phyloP scores from a whole-genome alignment of 2,113 vertebrate genomes.

The Cyanoramphus novaezelandiae region DNA sequence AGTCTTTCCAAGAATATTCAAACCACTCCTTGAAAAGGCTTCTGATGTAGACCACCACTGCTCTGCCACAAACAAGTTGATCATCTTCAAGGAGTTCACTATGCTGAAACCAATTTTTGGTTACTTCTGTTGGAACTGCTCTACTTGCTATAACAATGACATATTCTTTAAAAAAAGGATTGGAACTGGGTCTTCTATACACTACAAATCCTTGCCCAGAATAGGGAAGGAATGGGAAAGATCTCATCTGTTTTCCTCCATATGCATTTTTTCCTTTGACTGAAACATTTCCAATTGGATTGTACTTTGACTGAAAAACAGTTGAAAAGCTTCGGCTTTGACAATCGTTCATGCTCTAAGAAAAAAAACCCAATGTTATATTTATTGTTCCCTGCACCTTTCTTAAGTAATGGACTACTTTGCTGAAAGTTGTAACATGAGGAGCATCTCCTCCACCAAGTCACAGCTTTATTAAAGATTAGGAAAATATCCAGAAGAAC shows the following conservation, averaged over 20 bases:
- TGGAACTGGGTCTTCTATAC: background rate
- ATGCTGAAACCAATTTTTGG: background rate
- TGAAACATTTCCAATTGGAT: conserved; percentile 31
- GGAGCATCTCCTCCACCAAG: background rate
- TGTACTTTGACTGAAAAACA: background rate
- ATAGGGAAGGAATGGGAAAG: background rate
- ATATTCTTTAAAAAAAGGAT: background rate
- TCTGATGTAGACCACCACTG: background rate
- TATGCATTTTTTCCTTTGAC: background rate
- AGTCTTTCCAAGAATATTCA: background rate
- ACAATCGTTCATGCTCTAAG: background rate
- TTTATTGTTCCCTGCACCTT: background rate
- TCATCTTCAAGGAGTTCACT: background rate
- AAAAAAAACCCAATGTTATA: background rate
- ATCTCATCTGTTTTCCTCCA: conserved; percentile 12
- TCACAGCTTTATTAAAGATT: conserved; percentile 5
- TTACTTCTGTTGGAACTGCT: background rate
- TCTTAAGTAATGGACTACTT: background rate
- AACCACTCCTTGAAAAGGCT: background rate
- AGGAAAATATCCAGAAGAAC: background rate
- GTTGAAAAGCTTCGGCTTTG: background rate
- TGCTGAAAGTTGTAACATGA: background rate
- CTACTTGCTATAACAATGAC: background rate
- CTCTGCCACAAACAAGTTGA: background rate
- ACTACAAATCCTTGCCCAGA: background rate